These are phyloP conservation scores for Sesia apiformis DNA, from an alignment of 2,888 invertebrate genomes.

Conservation along the genomic window DNA sequence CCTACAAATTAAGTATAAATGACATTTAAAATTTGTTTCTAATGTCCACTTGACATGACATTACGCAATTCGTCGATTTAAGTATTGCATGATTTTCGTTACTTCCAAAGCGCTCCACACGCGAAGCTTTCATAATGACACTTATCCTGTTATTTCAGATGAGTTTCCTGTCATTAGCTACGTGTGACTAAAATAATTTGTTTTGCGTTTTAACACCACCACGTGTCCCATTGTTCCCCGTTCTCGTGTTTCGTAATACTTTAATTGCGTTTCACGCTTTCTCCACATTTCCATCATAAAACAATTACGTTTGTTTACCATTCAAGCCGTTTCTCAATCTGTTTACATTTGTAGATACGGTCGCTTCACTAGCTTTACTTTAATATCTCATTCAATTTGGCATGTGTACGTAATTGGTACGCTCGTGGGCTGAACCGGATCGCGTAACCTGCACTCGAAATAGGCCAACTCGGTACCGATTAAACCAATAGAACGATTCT, in stretches of 20 bases:
- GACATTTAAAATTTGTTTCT: slow-evolving; percentile 3
- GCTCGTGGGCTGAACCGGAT: slow-evolving; percentile 24
- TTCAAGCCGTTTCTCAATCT: not conserved
- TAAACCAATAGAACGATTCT: slow-evolving; percentile 26
- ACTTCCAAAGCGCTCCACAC: slow-evolving; percentile 33
- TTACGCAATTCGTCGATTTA: slow-evolving; percentile 13
- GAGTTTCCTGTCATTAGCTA: slow-evolving; percentile 32
- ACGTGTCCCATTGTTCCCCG: slow-evolving; percentile 42
- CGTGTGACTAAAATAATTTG: slow-evolving; percentile 28
- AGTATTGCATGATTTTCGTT: slow-evolving; percentile 21
- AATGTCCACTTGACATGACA: slow-evolving; percentile 31
- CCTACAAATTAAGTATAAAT: too few species aligned
- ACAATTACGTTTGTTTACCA: slow-evolving; percentile 13
- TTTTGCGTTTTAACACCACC: slow-evolving; percentile 31
- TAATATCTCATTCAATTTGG: slow-evolving; percentile 14
- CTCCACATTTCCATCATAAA: not conserved
- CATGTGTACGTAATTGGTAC: slow-evolving; percentile 19
- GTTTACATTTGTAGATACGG: too few species aligned
- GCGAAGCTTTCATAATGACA: slow-evolving; percentile 38
- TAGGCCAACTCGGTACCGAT: slow-evolving; percentile 26
- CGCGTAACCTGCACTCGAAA: slow-evolving; percentile 24
- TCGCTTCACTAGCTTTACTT: not conserved
- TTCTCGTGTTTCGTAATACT: slow-evolving; percentile 17
- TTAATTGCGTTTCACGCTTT: slow-evolving; percentile 13
- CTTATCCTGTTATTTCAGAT: slow-evolving; percentile 43